phyloP scores from a whole-genome alignment of 2,797 vertebrate genomes.

The Mycteria americana region DNA sequence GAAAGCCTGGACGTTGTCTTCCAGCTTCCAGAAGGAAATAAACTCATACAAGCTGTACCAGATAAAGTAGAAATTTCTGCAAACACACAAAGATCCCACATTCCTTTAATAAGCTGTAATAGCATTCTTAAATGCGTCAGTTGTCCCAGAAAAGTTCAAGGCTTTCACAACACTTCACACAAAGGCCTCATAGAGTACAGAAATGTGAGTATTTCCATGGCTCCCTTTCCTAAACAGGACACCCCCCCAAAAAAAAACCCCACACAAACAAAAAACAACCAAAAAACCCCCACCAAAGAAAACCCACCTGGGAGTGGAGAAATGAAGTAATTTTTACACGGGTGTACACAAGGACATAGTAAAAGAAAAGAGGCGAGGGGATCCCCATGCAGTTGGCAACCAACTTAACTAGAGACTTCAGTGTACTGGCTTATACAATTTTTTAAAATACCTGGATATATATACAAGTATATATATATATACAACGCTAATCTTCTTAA shows the following conservation, averaged over 20 bases:
- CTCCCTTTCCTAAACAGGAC: neutral
- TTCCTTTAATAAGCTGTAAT: constrained; percentile 15
- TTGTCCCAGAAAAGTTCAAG: neutral
- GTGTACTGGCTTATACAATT: neutral
- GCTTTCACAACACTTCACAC: neutral
- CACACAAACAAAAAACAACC: too few species aligned
- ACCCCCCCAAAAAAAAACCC: neutral
- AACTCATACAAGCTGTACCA: neutral
- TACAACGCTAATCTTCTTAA: neutral
- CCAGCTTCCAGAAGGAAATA: neutral
- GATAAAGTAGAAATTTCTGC: neutral
- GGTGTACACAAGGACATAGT: neutral
- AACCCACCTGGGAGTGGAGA: neutral
- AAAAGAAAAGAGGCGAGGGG: neutral
- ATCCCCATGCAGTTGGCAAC: neutral
- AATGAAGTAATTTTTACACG: neutral
- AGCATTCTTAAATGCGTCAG: neutral
- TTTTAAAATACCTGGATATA: neutral
- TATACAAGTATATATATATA: neutral
- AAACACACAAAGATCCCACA: neutral
- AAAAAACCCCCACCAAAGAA: neutral
- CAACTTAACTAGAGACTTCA: neutral
- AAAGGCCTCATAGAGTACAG: neutral
- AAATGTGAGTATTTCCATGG: neutral
- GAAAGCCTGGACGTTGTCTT: neutral